These are phyloP conservation scores for Drosophila santomea DNA, from an alignment of 1,140 invertebrate genomes.

Conservation along the genomic window DNA sequence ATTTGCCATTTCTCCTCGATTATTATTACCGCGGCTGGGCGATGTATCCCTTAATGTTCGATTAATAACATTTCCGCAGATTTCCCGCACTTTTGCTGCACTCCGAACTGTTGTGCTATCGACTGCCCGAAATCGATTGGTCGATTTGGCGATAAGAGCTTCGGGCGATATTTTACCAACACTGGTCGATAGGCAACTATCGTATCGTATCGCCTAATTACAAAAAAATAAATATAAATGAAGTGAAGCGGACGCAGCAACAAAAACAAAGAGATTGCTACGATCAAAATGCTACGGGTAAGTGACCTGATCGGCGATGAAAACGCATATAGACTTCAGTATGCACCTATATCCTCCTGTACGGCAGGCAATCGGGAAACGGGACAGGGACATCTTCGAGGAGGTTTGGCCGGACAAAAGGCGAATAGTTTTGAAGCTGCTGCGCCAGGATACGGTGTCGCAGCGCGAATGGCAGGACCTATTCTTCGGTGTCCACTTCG, in stretches of 20 bases:
- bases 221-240: constrained; percentile 50
- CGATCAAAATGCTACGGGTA: constrained; percentile 62
- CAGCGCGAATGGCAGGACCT: constrained; percentile 98
- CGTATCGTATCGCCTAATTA: constrained; percentile 29
- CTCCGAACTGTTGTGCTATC: constrained; percentile 7
- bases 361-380: constrained; percentile 74
- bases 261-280: constrained; percentile 53
- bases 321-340: constrained; percentile 1
- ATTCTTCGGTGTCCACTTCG: constrained; percentile 97
- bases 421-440: constrained; percentile 93
- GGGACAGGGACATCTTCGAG: constrained; percentile 89
- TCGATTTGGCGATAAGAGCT: not conserved
- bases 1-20: too few relatives aligned
- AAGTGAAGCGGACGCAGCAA: constrained; percentile 45
- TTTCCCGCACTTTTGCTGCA: constrained; percentile 51
- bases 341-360: constrained; percentile 8
- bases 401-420: constrained; percentile 98
- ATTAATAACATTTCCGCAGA: constrained; percentile 29
- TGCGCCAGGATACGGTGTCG: constrained; percentile 97
- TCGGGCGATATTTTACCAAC: not conserved
- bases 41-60: constrained; percentile 15
- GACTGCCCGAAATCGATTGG: constrained; percentile 6
- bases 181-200: constrained; percentile 18
- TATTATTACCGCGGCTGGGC: not conserved
- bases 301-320: constrained; percentile 36